phyloP scores from a whole-genome alignment of 2,888 invertebrate genomes.

The Ethmia dodecea region DNA sequence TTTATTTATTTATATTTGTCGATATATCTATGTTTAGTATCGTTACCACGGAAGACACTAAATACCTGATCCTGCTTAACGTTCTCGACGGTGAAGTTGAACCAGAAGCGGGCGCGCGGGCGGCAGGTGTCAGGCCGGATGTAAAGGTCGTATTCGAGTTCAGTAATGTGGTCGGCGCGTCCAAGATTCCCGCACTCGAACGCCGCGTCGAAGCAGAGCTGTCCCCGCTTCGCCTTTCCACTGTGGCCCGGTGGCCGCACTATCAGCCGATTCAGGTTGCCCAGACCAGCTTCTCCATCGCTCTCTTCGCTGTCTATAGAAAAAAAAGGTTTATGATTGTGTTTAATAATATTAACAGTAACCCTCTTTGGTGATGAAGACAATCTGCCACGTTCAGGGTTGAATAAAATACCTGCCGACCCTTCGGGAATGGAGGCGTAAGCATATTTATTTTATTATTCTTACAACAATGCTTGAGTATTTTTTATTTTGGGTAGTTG shows the following conservation, averaged over 20 bases:
- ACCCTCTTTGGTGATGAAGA: too few relatives aligned
- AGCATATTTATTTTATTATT: too few relatives aligned
- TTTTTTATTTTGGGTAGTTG: too few relatives aligned
- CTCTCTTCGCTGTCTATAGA: slow-evolving; percentile 92
- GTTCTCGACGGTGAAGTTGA: slow-evolving; percentile 98
- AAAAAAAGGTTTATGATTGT: too few relatives aligned
- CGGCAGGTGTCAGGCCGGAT: slow-evolving; percentile 98
- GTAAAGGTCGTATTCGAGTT: slow-evolving; percentile 97
- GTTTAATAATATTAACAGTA: too few relatives aligned
- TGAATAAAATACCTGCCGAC: too few relatives aligned
- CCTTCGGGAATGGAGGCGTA: too few relatives aligned
- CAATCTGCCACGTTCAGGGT: too few relatives aligned
- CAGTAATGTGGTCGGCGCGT: slow-evolving; percentile 94
- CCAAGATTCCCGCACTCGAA: slow-evolving; percentile 98
- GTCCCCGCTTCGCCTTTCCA: slow-evolving; percentile 97
- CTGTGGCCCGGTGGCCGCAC: slow-evolving; percentile 94
- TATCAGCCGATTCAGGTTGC: slow-evolving; percentile 92
- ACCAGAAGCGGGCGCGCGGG: slow-evolving; percentile 96
- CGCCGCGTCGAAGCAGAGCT: slow-evolving; percentile 97
- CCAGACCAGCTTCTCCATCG: slow-evolving; percentile 94
- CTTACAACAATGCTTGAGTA: too few relatives aligned
- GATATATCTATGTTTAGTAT: too few relatives aligned
- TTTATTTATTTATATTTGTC: too few relatives aligned
- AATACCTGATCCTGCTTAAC: slow-evolving; percentile 92
- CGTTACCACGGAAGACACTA: too few relatives aligned